Percentiles rank a stretch among this genome's conserved stretches.
Conservation (phyloP, 2,113 vertebrate genomes). For the Ranitomeya imitator region DNA sequence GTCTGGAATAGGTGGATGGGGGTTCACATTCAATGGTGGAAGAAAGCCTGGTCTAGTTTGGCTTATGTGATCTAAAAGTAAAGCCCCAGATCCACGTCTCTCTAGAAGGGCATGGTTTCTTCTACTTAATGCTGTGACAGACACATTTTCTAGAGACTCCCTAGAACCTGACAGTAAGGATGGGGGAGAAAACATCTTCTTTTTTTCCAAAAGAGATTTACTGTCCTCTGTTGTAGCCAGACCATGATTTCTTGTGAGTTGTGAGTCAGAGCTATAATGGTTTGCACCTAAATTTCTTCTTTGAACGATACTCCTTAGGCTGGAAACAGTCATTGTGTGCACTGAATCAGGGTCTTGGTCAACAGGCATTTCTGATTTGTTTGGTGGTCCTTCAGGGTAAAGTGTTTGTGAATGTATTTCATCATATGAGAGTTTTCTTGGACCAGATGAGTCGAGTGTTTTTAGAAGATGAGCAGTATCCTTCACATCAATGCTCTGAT, state of each 20-base stretch:
- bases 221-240: conserved; percentile 62
- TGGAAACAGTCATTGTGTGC: conserved; percentile 76
- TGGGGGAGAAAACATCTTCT: conserved; percentile 73
- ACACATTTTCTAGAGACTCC: conserved; percentile 73
- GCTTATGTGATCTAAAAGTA: conserved; percentile 72
- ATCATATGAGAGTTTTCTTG: conserved; percentile 80
- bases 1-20: conserved; percentile 75
- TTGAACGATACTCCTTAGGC: conserved; percentile 77
- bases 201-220: conserved; percentile 72
- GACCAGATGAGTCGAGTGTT: conserved; percentile 69
- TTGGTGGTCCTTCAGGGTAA: conserved; percentile 72
- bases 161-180: conserved; percentile 73
- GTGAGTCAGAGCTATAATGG: conserved; percentile 86
- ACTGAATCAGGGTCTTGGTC: conserved; percentile 71
- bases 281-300: conserved; percentile 78
- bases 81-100: conserved; percentile 75
- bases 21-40: conserved; percentile 78
- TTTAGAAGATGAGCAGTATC: conserved; percentile 73
- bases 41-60: conserved; percentile 81
- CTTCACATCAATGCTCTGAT: conserved; percentile 82
- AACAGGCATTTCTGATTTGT: conserved; percentile 63
- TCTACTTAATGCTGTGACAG: conserved; percentile 62
- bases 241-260: conserved; percentile 67
- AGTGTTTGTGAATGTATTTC: conserved; percentile 72
- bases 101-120: conserved; percentile 71